Conservation (phyloP, 2,797 vertebrate genomes). For the Hyperoplus lanceolatus region DNA sequence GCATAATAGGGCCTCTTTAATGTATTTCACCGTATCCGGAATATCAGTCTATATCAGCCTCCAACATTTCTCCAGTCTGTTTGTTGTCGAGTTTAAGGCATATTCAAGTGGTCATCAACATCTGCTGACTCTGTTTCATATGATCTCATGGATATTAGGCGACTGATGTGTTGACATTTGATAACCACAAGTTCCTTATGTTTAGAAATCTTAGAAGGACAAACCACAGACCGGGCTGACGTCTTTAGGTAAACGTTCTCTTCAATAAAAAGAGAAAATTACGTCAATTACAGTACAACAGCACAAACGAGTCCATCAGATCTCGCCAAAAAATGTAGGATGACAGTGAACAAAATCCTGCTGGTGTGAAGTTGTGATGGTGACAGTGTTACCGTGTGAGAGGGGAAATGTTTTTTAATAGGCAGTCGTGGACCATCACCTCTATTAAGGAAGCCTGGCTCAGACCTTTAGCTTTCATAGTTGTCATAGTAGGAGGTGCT, state of each 20-base stretch:
- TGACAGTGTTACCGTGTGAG: constrained; percentile 41
- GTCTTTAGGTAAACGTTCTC: not conserved
- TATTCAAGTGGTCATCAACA: not conserved
- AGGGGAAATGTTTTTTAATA: constrained; percentile 1
- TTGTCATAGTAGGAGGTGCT: constrained; percentile 27
- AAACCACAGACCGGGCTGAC: not conserved
- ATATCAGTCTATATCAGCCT: too few relatives aligned
- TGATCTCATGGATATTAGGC: not conserved
- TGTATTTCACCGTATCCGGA: too few relatives aligned
- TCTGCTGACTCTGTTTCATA: constrained; percentile 23
- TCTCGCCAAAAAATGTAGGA: not conserved
- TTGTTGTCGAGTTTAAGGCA: not conserved
- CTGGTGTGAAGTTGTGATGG: constrained; percentile 41
- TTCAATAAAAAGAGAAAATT: not conserved
- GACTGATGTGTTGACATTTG: constrained; percentile 1
- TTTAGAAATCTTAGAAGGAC: not conserved
- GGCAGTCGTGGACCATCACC: constrained; percentile 5
- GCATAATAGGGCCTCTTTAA: too few relatives aligned
- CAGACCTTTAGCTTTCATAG: constrained; percentile 14
- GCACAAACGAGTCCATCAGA: not conserved
- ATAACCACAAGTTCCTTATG: not conserved
- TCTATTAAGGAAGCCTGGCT: constrained; percentile 3
- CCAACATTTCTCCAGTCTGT: too few relatives aligned
- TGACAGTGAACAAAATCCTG: not conserved
- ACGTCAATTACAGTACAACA: not conserved